These are phyloP conservation scores for Microcebus lehilahytsara DNA, from an alignment of 2,113 vertebrate genomes.

Conservation along the genomic window DNA sequence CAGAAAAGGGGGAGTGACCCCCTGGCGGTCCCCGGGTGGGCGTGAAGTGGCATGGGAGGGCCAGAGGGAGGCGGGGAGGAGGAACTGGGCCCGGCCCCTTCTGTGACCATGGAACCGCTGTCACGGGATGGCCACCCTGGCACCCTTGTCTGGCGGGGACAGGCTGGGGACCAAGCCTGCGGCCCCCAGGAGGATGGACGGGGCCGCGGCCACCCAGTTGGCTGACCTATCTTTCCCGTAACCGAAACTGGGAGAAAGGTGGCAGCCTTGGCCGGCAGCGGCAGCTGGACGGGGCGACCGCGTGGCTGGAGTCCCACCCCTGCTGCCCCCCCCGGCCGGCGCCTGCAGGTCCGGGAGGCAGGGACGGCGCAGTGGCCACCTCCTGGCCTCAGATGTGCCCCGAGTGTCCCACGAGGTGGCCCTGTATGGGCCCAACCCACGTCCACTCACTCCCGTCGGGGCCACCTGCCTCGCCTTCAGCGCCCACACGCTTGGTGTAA, in stretches of 20 bases:
- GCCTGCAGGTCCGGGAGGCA: neutral
- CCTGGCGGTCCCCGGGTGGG: neutral
- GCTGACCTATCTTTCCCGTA: neutral
- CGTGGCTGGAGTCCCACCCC: neutral
- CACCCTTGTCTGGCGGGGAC: neutral
- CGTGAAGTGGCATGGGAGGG: neutral
- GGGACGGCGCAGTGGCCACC: neutral
- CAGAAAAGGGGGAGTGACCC: neutral
- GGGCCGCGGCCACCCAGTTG: neutral
- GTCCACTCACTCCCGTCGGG: accelerated
- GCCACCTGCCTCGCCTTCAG: neutral
- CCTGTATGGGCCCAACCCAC: too few relatives aligned
- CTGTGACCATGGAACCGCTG: neutral
- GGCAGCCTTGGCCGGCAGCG: neutral
- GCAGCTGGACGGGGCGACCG: neutral
- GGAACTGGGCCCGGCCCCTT: neutral
- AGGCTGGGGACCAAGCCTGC: neutral
- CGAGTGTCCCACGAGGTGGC: neutral
- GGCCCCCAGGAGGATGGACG: neutral
- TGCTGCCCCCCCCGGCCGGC: neutral
- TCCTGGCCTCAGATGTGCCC: neutral
- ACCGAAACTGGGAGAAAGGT: slow-evolving; percentile 12
- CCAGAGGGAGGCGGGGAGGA: too few relatives aligned
- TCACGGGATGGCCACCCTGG: neutral
- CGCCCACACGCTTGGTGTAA: neutral